Evolutionary conservation across 2,797 vertebrate genomes (phyloP), one percentile per base, ranked within the genome.

Genomic region (Tinamus major): DNA sequence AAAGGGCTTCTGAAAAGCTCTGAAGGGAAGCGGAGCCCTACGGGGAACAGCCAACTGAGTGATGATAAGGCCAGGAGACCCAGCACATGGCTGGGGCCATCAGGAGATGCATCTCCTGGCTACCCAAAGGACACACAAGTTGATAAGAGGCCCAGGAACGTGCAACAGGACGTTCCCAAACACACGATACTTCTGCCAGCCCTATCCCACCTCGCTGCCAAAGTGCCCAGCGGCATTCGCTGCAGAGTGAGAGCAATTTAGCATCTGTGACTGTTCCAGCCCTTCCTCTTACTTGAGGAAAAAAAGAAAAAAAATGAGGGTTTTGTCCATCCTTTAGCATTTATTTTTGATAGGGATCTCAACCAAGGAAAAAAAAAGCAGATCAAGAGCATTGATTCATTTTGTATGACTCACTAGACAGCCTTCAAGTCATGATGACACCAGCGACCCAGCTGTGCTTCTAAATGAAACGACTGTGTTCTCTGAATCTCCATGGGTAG

Each of bases 171-270:
- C 18, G 0, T 26, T 49, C 0, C 31, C 62, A 58, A 9, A 29
- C 16, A 13, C 33, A 4, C 2, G 18, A 8, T 41, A 7, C 1
- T 1, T 48, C 77, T 90, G 21, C 68, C 23, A 13, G 41, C 29
- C 37, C 37, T 21, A 33, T 15, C 8, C 26, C 6, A 2, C 0
- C 0, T 39, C 31, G 49, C n/a, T 72, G 19, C 29, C 8, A 4
- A 31, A 19, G 10, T 53, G n/a, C 39, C 3, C 12, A 58, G 33
- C 39, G 35, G 18, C 9, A 3, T n/a, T 65, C 26, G 4, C 48
- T 74, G 75, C 46, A 9, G 9, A 61, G 12, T 48, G n/a, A 23
- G 8, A 67, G 20, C 3, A 20, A 24, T 37, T 64, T 31, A 70
- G 39, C 35, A 53, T 44, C n/a, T 8, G 31, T 58, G 35, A 59